Base-by-base conservation (phyloP, 2,888 invertebrate species). In the Cheilosia impressa region DNA sequence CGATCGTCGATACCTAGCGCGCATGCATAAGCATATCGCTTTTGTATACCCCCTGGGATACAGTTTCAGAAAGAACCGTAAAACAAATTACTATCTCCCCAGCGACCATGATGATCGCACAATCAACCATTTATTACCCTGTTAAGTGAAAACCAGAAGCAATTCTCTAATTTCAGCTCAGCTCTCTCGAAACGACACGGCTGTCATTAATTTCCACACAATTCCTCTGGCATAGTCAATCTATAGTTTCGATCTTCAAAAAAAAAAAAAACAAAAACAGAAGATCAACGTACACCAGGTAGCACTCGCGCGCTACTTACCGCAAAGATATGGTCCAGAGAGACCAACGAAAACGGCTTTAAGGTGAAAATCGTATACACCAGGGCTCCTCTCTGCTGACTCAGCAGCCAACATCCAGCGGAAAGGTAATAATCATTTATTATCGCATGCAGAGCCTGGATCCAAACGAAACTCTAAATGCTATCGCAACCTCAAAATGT, bases 101-200 rank as follows among this genome's bases (percentile, higher is more conserved):
- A 50, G 13, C 50, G 62, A 43, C 43, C 47, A 68, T 58, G 62
- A 68, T 63, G 53, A 69, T 62, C 72, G 41, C 24, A 45, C 78
- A 68, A 34, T 50, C 50, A 72, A 68, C 68, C 78, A 78, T 78
- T 83, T 72, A 83, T 83, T 83, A 72, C 72, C 72, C 83, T 69
- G 63, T 79, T 79, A 79, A 84, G 83, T 79, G 79, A 84, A 84
- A 84, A 84, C 83, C 83, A 84, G 83, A 84, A 84, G 83, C 83
- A 53, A 75, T 84, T 84, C 69, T 84, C 73, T 71, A 84, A 79
- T 79, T 84, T 75, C 75, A 69, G 60, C 53, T 73, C 57, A 60
- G 31, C 65, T 84, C 79, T 83, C 73, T 78, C 63, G 24, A 68
- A 78, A 58, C 63, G 78, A 69, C 57, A 69, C 69, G 69, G 52